Evolutionary conservation across 2,888 invertebrate species (phyloP).

Genomic region (Norana najaformis): DNA sequence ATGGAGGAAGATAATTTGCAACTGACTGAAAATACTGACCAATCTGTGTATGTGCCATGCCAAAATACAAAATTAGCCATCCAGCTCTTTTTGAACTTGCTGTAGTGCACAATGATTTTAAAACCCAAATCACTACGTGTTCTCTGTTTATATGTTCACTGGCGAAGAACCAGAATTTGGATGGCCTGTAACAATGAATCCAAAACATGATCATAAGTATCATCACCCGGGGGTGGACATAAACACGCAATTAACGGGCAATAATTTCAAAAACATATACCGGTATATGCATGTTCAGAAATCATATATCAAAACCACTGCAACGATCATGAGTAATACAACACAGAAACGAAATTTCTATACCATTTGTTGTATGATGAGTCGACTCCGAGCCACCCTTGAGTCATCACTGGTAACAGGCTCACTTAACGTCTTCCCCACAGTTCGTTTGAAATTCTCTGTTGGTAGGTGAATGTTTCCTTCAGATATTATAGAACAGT

Average conservation of each 20-base stretch:
- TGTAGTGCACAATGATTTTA: background rate
- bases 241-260: background rate
- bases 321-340: background rate
- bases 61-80: background rate
- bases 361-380: conserved; percentile 16
- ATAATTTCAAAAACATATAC: background rate
- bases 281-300: background rate
- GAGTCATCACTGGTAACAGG: background rate
- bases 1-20: too few species aligned
- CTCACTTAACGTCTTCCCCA: background rate
- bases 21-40: too few species aligned
- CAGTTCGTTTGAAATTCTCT: background rate
- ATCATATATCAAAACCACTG: background rate
- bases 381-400: background rate
- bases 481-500: background rate
- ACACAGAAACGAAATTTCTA: background rate
- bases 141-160: background rate
- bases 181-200: background rate
- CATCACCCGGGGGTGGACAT: background rate
- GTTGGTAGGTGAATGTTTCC: background rate
- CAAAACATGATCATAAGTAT: background rate
- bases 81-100: background rate
- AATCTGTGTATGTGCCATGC: background rate
- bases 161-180: background rate
- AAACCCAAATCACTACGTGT: background rate